A percentile compares a stretch with the other conserved stretches of the same genome.
Evolutionary conservation across 2,797 vertebrate genomes (phyloP).

Genomic region (Hypotaenidia philippensis): DNA sequence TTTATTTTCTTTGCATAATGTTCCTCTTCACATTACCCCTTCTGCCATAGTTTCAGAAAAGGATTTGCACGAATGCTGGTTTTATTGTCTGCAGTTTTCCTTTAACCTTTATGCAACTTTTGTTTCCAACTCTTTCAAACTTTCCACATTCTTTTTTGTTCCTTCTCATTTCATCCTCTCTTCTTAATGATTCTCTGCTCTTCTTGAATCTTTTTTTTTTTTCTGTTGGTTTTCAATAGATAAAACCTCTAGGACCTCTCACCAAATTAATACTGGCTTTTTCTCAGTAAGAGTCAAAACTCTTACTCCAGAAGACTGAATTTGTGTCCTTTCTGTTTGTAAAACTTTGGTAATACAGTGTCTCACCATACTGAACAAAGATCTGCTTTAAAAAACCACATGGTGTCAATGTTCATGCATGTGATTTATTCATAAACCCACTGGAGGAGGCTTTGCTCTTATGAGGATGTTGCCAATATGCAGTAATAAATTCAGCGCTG

Average conservation of each 20-base stretch:
- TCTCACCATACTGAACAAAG: not conserved
- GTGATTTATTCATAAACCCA: slow-evolving; percentile 6
- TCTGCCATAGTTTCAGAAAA: not conserved
- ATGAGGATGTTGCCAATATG: not conserved
- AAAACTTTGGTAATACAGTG: not conserved
- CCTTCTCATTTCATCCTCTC: not conserved
- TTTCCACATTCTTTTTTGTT: not conserved
- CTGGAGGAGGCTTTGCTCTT: slow-evolving; percentile 7
- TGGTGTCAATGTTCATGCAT: not conserved
- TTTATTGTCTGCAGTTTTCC: not conserved
- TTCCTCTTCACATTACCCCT: not conserved
- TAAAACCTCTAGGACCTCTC: not conserved
- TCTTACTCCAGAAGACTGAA: not conserved
- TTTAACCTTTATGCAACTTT: not conserved
- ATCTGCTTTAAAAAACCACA: not conserved
- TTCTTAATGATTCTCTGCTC: not conserved
- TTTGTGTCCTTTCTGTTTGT: not conserved
- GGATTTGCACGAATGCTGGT: not conserved
- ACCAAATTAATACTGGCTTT: not conserved
- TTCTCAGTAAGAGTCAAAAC: not conserved
- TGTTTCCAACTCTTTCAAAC: not conserved
- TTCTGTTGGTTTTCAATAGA: not conserved
- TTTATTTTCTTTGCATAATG: slow-evolving; percentile 8
- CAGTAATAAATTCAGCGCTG: not conserved
- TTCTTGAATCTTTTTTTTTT: not conserved